Conservation (phyloP, 2,113 vertebrate genomes). For the Collichthys lucidus region DNA sequence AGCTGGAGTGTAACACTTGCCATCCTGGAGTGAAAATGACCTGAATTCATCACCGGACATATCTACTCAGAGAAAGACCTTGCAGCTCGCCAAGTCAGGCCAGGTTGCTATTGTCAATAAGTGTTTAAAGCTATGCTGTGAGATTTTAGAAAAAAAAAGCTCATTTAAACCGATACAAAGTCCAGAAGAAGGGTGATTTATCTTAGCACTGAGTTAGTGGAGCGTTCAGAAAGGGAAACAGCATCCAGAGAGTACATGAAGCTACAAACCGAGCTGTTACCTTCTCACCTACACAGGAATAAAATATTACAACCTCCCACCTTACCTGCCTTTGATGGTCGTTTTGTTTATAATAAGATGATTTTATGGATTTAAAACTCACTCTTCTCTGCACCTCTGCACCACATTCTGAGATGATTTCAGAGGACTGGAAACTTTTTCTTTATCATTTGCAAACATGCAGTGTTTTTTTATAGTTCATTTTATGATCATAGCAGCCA, state of each 20-base stretch:
- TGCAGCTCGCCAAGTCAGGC: neutral
- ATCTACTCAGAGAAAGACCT: constrained; percentile 1
- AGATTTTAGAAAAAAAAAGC: constrained; percentile 39
- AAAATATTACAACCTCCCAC: neutral
- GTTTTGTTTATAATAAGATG: constrained; percentile 1
- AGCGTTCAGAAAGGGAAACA: constrained; percentile 23
- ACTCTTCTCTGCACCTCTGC: constrained; percentile 3
- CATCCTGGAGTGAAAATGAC: constrained; percentile 44
- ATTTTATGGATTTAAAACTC: neutral
- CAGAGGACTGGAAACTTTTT: neutral
- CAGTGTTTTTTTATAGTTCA: neutral
- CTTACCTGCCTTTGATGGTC: neutral
- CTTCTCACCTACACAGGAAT: neutral
- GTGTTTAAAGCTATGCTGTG: constrained; percentile 5
- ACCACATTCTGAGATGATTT: neutral
- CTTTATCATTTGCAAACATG: no score
- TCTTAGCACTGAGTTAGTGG: constrained; percentile 25
- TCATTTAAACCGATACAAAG: constrained; percentile 34
- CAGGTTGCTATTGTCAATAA: constrained; percentile 29
- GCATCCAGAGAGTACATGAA: constrained; percentile 7
- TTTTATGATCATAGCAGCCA: neutral
- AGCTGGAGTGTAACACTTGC: constrained; percentile 24
- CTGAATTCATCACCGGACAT: constrained; percentile 34
- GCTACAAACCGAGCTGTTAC: neutral
- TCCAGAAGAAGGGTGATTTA: constrained; percentile 42